Percentiles rank a stretch among this genome's conserved stretches.
Evolutionary conservation across 2,888 invertebrate genomes (phyloP).

Genomic region (Torymus auratus): DNA sequence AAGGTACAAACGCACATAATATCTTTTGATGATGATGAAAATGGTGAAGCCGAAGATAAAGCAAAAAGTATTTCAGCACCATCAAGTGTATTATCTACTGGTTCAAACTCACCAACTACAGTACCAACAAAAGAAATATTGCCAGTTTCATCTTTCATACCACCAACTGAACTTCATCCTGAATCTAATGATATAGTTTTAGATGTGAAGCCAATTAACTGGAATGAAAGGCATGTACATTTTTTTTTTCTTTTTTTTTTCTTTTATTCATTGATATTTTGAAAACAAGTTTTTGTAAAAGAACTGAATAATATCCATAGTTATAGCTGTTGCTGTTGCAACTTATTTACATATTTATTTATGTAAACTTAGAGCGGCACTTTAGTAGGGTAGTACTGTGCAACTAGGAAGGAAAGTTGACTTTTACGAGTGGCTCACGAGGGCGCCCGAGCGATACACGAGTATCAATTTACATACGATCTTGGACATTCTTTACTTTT

Average conservation of each 20-base stretch:
- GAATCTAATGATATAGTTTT: conserved; percentile 59
- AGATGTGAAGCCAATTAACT: conserved; percentile 63
- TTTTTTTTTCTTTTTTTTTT: neutral
- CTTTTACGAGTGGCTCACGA: no score
- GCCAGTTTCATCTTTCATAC: conserved; percentile 68
- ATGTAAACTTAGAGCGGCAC: no score
- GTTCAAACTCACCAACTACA: conserved; percentile 81
- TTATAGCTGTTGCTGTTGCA: no score
- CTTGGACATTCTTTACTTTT: no score
- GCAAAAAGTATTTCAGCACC: conserved; percentile 67
- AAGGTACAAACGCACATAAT: conserved; percentile 83
- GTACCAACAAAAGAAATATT: conserved; percentile 66
- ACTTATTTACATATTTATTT: no score
- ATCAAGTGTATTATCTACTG: conserved; percentile 82
- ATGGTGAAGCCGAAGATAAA: conserved; percentile 56
- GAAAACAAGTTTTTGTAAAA: neutral
- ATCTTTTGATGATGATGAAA: conserved; percentile 83
- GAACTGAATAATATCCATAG: neutral
- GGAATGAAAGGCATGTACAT: conserved; percentile 64
- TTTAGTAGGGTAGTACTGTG: no score
- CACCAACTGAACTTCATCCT: conserved; percentile 64
- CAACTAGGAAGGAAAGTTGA: no score
- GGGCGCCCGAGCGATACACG: no score
- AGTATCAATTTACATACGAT: no score
- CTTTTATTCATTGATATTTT: conserved; percentile 13